Conservation (phyloP, 1,140 invertebrate genomes). For the Vollenhovia emeryi region DNA sequence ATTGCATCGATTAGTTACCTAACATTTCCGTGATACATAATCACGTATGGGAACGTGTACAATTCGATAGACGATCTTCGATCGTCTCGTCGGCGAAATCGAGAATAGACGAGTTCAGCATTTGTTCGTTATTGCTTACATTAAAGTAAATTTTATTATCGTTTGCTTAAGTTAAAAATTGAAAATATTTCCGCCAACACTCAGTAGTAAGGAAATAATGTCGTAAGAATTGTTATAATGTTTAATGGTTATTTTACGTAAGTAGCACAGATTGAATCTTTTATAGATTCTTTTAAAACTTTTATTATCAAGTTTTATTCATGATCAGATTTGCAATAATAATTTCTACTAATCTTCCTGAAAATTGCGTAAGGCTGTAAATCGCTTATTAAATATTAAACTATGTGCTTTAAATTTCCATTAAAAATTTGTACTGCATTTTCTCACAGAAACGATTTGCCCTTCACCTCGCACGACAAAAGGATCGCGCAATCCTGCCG, state of each 20-base stretch:
- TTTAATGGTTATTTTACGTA: neutral
- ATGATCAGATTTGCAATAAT: neutral
- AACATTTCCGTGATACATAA: constrained; percentile 37
- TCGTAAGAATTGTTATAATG: neutral
- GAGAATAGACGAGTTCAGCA: neutral
- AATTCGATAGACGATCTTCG: neutral
- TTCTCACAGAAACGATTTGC: constrained; percentile 46
- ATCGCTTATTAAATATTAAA: neutral
- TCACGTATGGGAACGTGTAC: neutral
- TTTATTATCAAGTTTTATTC: neutral
- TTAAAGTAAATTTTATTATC: neutral
- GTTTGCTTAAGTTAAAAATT: neutral
- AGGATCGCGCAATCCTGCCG: constrained; percentile 43
- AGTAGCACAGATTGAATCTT: neutral
- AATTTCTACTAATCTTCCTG: neutral
- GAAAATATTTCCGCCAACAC: neutral
- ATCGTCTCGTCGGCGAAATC: neutral
- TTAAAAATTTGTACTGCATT: constrained; percentile 37
- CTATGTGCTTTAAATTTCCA: neutral
- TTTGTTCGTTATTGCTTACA: neutral
- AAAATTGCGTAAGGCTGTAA: neutral
- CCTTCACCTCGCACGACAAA: constrained; percentile 58
- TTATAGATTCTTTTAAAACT: neutral
- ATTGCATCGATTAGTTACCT: neutral
- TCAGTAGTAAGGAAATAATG: neutral